Percentiles rank a stretch among this genome's conserved stretches.
phyloP scores from a whole-genome alignment of 2,113 vertebrate species.

The Hoplias malabaricus region DNA sequence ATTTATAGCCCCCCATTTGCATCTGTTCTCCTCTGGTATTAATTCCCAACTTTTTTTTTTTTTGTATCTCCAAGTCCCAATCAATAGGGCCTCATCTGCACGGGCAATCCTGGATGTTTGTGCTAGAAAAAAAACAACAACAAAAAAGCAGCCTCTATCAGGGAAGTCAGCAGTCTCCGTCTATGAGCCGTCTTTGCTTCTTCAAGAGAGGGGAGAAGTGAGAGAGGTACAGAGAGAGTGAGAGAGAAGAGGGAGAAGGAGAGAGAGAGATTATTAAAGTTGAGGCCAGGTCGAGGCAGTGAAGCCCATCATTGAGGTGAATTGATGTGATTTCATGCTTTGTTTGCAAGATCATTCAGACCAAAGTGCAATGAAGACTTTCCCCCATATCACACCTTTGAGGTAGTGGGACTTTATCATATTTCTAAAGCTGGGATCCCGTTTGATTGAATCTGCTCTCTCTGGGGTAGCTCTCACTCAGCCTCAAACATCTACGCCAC shows the following conservation, averaged over 20 bases:
- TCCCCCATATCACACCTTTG: constrained; percentile 78
- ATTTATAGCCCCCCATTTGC: constrained; percentile 95
- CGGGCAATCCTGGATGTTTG: constrained; percentile 72
- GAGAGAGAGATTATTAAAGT: constrained; percentile 76
- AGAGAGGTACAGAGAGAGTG: constrained; percentile 60
- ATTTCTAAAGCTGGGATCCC: constrained; percentile 75
- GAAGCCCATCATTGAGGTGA: constrained; percentile 77
- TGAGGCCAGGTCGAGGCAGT: constrained; percentile 79
- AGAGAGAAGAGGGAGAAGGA: constrained; percentile 48
- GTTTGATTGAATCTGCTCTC: constrained; percentile 76
- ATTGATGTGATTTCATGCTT: constrained; percentile 76
- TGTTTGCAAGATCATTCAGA: constrained; percentile 78
- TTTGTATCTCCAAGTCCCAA: constrained; percentile 76
- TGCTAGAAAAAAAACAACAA: constrained; percentile 47
- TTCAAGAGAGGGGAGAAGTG: constrained; percentile 47
- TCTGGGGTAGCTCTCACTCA: constrained; percentile 68
- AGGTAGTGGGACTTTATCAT: constrained; percentile 75
- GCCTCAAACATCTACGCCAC: constrained; percentile 58
- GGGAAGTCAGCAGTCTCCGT: constrained; percentile 36
- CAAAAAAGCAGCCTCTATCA: constrained; percentile 51
- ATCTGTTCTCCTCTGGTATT: constrained; percentile 82
- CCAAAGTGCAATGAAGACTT: constrained; percentile 81
- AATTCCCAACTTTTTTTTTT: constrained; percentile 81
- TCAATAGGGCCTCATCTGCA: constrained; percentile 81
- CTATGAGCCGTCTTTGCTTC: constrained; percentile 53